phyloP scores from a whole-genome alignment of 2,113 vertebrate species.

The Tenrec ecaudatus region DNA sequence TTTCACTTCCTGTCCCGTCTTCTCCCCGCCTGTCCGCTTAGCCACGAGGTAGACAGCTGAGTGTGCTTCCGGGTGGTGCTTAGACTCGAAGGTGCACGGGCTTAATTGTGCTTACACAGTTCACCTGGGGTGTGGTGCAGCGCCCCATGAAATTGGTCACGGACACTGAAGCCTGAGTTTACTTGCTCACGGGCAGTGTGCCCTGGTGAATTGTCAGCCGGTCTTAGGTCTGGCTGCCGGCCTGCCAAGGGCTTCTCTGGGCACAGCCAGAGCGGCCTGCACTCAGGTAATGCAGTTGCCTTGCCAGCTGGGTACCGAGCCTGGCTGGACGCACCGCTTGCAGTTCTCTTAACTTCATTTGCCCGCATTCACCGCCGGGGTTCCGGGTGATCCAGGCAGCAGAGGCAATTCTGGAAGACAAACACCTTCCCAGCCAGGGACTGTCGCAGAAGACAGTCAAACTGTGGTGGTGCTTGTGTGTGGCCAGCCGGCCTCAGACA shows the following conservation, averaged over 20 bases:
- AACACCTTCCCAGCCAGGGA: background rate
- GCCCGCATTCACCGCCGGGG: background rate
- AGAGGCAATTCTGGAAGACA: background rate
- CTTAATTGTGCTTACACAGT: background rate
- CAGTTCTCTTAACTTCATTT: slow-evolving; percentile 6
- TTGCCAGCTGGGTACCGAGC: background rate
- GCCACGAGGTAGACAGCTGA: background rate
- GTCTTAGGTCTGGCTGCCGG: background rate
- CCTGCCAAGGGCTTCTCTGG: background rate
- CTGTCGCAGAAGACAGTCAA: slow-evolving; percentile 39
- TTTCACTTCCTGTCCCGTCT: rapidly evolving
- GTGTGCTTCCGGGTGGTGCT: too few relatives aligned
- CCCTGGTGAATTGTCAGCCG: too few relatives aligned
- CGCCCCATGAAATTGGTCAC: too few relatives aligned
- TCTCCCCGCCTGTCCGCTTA: background rate
- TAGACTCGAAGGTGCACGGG: too few relatives aligned
- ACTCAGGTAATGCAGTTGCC: background rate
- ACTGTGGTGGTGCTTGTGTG: background rate
- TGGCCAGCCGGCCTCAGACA: slow-evolving; percentile 37
- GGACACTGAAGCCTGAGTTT: too few relatives aligned
- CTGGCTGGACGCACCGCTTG: background rate
- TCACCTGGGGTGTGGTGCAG: background rate
- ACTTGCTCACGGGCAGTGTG: too few relatives aligned
- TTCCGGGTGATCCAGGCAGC: background rate
- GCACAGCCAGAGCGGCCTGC: background rate